A percentile compares a stretch with the other conserved stretches of the same genome.
These are phyloP conservation scores for Caenorhabditis briggsae DNA, from an alignment of 1,140 invertebrate species.

Conservation along the genomic window DNA sequence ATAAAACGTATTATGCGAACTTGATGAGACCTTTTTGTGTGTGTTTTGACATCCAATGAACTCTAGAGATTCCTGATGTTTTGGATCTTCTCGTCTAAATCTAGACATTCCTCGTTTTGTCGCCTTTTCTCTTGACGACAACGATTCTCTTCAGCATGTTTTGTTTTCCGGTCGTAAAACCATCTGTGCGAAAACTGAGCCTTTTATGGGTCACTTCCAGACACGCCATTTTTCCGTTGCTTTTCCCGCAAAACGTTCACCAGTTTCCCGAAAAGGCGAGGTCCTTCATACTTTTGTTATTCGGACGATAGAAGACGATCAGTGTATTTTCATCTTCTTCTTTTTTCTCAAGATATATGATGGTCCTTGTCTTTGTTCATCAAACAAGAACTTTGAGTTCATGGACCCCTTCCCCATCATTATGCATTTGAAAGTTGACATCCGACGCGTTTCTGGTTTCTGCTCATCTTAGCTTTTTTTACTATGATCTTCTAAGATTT, in stretches of 20 bases:
- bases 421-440: conserved; percentile 42
- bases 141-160: not conserved
- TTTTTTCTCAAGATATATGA: not conserved
- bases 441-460: not conserved
- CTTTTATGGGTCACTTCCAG: conserved; percentile 26
- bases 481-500: no score
- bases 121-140: not conserved
- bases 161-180: conserved; percentile 24
- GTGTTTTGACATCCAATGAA: no score
- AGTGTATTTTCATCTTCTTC: not conserved
- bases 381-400: not conserved
- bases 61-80: no score
- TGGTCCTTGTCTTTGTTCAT: not conserved
- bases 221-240: conserved; percentile 42
- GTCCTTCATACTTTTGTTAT: not conserved
- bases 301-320: not conserved
- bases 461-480: not conserved
- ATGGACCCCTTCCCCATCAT: not conserved
- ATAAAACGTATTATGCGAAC: no score
- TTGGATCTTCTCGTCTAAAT: no score
- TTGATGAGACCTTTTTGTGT: no score
- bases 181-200: conserved; percentile 41
- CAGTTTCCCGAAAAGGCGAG: not conserved
- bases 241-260: not conserved
- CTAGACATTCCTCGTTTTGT: not conserved